A percentile compares a stretch with the other conserved stretches of the same genome.
phyloP scores from a whole-genome alignment of 2,888 invertebrate genomes.

The Cheilosia soror region DNA sequence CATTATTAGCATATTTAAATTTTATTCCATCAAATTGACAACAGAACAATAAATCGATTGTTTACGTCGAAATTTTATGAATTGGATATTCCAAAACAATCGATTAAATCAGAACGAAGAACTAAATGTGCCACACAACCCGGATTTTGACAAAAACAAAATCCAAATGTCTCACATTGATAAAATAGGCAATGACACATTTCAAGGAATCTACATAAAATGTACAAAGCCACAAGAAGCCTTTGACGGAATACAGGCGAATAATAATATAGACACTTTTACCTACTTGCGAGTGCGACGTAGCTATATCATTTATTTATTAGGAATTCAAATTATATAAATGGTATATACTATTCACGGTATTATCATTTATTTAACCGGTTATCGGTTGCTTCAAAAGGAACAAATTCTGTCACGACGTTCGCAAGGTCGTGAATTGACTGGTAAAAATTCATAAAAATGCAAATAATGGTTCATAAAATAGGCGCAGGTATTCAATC shows the following conservation, averaged over 20 bases:
- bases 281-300: background rate
- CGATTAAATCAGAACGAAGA: background rate
- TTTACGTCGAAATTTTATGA: constrained; percentile 10
- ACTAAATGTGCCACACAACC: constrained; percentile 8
- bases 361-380: background rate
- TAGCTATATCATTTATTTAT: background rate
- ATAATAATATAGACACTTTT: background rate
- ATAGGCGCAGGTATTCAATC: too few species aligned
- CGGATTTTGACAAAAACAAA: constrained; percentile 16
- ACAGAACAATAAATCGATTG: constrained; percentile 1
- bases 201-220: constrained; percentile 21
- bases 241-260: background rate
- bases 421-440: background rate
- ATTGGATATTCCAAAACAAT: constrained; percentile 4
- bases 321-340: background rate
- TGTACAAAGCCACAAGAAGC: background rate
- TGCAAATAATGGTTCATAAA: background rate
- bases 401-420: background rate
- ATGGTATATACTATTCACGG: background rate
- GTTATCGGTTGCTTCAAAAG: background rate
- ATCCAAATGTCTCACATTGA: background rate
- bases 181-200: constrained; percentile 33
- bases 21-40: too few species aligned
- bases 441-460: background rate
- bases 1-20: constrained; percentile 12